phyloP scores from a whole-genome alignment of 2,888 invertebrate genomes.

The Leptinotarsa rubiginosa region DNA sequence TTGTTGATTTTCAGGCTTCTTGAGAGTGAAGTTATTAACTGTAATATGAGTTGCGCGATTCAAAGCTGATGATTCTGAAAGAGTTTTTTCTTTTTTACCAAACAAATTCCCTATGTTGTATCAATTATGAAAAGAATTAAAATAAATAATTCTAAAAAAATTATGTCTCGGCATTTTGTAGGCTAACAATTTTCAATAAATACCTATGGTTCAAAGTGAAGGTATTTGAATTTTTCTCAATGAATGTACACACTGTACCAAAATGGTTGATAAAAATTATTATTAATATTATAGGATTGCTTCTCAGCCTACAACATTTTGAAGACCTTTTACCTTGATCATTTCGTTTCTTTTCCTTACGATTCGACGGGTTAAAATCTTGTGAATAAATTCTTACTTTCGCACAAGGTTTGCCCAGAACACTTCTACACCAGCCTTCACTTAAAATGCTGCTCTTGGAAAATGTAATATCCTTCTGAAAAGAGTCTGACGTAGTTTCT shows the following conservation, averaged over 20 bases:
- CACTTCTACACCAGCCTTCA: slow-evolving; percentile 38
- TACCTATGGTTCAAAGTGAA: too few relatives aligned
- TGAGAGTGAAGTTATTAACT: background rate
- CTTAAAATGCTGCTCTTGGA: slow-evolving; percentile 46
- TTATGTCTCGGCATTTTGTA: too few relatives aligned
- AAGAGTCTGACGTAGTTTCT: background rate
- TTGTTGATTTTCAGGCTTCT: too few relatives aligned
- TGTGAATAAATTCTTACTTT: slow-evolving; percentile 9
- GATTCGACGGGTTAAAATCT: background rate
- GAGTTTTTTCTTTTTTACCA: background rate
- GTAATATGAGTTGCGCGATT: background rate
- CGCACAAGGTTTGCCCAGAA: slow-evolving; percentile 39
- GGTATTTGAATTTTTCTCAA: too few relatives aligned
- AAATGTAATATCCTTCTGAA: background rate
- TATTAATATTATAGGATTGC: too few relatives aligned
- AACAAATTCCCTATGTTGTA: slow-evolving; percentile 19
- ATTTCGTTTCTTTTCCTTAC: background rate
- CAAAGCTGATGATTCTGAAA: background rate
- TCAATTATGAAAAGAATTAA: background rate
- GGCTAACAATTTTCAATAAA: too few relatives aligned
- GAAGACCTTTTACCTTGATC: background rate
- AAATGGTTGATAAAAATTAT: too few relatives aligned
- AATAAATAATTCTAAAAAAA: background rate
- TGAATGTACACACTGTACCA: too few relatives aligned
- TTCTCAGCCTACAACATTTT: too few relatives aligned